Base-by-base conservation (phyloP, 2,888 invertebrate species). In the Pseudococcus jackbeardsleyi region DNA sequence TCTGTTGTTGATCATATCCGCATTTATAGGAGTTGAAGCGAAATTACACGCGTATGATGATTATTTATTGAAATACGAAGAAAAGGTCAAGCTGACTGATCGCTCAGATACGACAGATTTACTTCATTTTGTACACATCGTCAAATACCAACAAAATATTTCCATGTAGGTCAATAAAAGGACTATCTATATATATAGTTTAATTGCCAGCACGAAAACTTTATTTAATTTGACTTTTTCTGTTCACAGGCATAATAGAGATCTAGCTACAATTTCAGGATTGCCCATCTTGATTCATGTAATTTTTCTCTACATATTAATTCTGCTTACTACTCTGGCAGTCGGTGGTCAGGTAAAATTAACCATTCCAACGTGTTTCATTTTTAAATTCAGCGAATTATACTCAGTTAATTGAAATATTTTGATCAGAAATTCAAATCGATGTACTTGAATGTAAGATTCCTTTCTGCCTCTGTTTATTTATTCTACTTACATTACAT, bases 111-210 rank as follows among this genome's bases (percentile, higher is more conserved):
- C 12, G 7, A 22, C 26, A 11, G 64, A 19, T 64, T 19, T 64
- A 22, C 19, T 19, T 22, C 8, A 22, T 19, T 22, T 64, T 64
- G 22, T 15, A 7, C 6, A 9, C 22, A 68, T 68, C 68, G 5
- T 68, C 68, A 68, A 11, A 68, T 68, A 68, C 68, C 68, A 68
- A 26, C 22, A 26, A 9, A n/a, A 68, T 26, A 68, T 68, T 68
- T 68, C 26, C 68, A 68, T 1, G 68, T 68, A 68, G 9, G 68
- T 3, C 26, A 33, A 33, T 8, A n/a, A 59, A 6, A 0, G 15
- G 0, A 59, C 0, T 9, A 42, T 0, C 42, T 42, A 8, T 42
- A 8, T 5, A 1, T 42, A 59, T n/a, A 5, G 2, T 7, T 59
- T n/a, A 59, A 46, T 46, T 11, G 12, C 46, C 46, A 46, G 12